Evolutionary conservation across 1,140 invertebrate genomes (phyloP).

Genomic region (Vollenhovia emeryi): DNA sequence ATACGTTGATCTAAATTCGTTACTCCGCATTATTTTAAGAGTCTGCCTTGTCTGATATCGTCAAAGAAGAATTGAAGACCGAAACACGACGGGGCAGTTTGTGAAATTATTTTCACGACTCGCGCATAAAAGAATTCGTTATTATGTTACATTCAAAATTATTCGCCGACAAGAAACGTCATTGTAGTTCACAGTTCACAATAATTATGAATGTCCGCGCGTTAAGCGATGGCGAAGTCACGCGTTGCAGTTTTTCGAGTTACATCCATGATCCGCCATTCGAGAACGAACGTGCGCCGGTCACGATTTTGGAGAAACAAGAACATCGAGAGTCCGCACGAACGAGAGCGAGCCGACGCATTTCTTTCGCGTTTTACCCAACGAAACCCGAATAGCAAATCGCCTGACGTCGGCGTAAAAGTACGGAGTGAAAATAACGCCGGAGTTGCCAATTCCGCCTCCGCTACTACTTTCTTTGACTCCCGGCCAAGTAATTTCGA

Average conservation of each 20-base stretch:
- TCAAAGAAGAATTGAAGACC: not conserved
- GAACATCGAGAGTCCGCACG: constrained; percentile 46
- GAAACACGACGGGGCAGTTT: not conserved
- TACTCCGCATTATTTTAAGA: not conserved
- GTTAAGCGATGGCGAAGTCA: not conserved
- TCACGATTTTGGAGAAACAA: constrained; percentile 39
- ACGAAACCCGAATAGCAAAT: constrained; percentile 65
- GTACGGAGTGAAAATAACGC: constrained; percentile 62
- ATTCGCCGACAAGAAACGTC: not conserved
- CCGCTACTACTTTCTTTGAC: constrained; percentile 59
- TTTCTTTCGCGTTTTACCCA: constrained; percentile 57
- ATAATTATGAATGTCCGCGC: not conserved
- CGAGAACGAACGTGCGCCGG: constrained; percentile 16
- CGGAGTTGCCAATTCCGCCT: constrained; percentile 35
- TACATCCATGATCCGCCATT: not conserved
- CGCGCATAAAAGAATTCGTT: not conserved
- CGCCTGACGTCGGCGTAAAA: constrained; percentile 10
- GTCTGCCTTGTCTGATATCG: not conserved
- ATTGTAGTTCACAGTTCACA: not conserved
- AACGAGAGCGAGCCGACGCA: constrained; percentile 36
- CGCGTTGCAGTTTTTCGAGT: constrained; percentile 11
- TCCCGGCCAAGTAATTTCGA: constrained; percentile 61
- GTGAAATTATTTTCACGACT: not conserved
- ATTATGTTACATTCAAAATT: not conserved
- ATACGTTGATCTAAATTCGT: not conserved